Evolutionary conservation across 1,140 invertebrate species (phyloP).

Genomic region (Bactericera cockerelli): DNA sequence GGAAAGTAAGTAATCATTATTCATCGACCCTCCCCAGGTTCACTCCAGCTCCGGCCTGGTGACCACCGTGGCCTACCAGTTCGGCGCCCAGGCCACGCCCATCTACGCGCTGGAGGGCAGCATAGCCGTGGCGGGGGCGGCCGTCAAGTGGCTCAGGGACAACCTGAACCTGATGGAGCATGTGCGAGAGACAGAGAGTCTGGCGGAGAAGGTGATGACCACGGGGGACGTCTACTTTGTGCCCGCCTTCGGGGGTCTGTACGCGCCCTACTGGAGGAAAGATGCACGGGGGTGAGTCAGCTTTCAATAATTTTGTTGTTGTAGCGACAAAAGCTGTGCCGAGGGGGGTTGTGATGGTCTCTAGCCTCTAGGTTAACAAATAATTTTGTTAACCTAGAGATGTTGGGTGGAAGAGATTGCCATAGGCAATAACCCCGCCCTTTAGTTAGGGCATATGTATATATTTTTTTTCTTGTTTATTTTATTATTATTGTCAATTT

Average conservation of each 20-base stretch:
- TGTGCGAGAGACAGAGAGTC: conserved; percentile 38
- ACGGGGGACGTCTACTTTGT: conserved; percentile 81
- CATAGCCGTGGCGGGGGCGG: conserved; percentile 77
- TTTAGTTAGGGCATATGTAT: too few relatives aligned
- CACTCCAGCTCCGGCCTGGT: conserved; percentile 75
- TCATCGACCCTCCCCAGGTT: too few relatives aligned
- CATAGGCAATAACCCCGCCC: too few relatives aligned
- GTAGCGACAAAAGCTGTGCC: too few relatives aligned
- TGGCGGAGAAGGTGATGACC: conserved; percentile 43
- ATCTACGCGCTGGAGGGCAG: conserved; percentile 83
- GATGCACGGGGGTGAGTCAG: conserved; percentile 75
- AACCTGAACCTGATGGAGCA: conserved; percentile 41
- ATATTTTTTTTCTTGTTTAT: too few relatives aligned
- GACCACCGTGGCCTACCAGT: conserved; percentile 84
- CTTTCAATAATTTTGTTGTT: conserved; percentile 9
- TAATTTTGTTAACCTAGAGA: too few relatives aligned
- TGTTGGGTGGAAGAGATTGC: too few relatives aligned
- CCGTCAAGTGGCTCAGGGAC: conserved; percentile 48
- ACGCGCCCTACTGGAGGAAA: conserved; percentile 86
- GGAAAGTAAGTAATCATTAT: too few relatives aligned
- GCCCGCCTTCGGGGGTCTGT: conserved; percentile 83
- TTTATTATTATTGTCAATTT: too few relatives aligned
- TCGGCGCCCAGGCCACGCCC: conserved; percentile 59
- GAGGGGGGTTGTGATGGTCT: too few relatives aligned
- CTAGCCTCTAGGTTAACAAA: too few relatives aligned